phyloP scores from a whole-genome alignment of 2,797 vertebrate genomes.

The Poeciliopsis turneri region DNA sequence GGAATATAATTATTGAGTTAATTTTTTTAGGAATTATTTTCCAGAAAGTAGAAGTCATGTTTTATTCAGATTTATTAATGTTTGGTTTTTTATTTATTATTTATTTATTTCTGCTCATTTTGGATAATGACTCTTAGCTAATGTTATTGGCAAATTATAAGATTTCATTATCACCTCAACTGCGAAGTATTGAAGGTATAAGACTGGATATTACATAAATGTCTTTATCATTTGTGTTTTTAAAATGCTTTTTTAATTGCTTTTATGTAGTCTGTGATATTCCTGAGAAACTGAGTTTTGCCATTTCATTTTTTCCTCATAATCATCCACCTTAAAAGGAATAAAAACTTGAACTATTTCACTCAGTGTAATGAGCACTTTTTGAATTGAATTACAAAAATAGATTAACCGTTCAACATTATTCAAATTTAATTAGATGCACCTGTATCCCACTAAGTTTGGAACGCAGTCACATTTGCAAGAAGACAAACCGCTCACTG shows the following conservation, averaged over 20 bases:
- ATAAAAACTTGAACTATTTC: not conserved
- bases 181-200: not conserved
- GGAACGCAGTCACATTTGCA: slow-evolving; percentile 18
- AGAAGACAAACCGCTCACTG: not conserved
- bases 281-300: not conserved
- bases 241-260: not conserved
- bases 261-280: not conserved
- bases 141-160: not conserved
- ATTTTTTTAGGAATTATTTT: not conserved
- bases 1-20: not conserved
- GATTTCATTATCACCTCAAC: not conserved
- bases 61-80: not conserved
- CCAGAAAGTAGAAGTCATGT: not conserved
- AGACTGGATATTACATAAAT: not conserved
- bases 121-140: not conserved
- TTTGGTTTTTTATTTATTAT: not conserved
- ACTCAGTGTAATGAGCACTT: not conserved
- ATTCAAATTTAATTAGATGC: slow-evolving; percentile 1
- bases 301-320: not conserved
- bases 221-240: not conserved
- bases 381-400: slow-evolving; percentile 4
- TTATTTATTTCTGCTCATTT: not conserved
- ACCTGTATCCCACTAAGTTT: not conserved
- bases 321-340: not conserved
- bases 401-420: slow-evolving; percentile 3